Evolutionary conservation across 2,888 invertebrate genomes (phyloP), one percentile per base, ranked within the genome.

Genomic region (Conchocele bisecta): DNA sequence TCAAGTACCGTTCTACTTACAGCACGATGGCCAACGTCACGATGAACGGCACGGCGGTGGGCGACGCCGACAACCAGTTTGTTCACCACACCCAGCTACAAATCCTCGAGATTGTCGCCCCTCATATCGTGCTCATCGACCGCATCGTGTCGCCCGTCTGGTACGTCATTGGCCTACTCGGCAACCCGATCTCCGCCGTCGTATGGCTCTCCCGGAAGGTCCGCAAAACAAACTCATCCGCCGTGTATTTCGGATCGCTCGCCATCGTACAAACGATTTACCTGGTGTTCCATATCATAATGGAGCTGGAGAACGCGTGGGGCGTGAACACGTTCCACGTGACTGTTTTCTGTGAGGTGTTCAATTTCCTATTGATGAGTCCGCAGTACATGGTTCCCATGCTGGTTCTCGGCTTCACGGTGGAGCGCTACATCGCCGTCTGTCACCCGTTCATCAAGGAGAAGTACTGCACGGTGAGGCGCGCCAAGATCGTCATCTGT

Each of bases 371-470:
- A 9, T 84, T 83, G 58, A 76, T 84, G 39, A 79, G 83, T 1
- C 86, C 87, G 3, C 90, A 90, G 68, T 91, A 89, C 72, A 71
- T 88, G 37, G 88, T 89, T 0, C 91, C 91, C 0, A 71, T 91
- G 39, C 78, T 91, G 0, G 90, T 91, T 0, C 77, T 91, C 7
- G 88, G 88, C 4, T 91, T 90, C 57, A 90, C 91, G 0, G 87
- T 90, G 17, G 91, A 91, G 59, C 70, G 91, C 4, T 91, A 88
- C 75, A 89, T 91, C 37, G 90, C 90, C 7, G 83, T 89, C 9
- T 89, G 88, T 60, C 86, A 85, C 53, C 88, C 89, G 0, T 91
- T 89, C 74, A 69, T 81, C 29, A 88, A 89, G 56, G 87, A 88
- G 54, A 79, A 81, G 28, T 89, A 83, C 75, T 91, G 91, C 70